Conservation (phyloP, 2,797 vertebrate species). For the Pangasius macronema region DNA sequence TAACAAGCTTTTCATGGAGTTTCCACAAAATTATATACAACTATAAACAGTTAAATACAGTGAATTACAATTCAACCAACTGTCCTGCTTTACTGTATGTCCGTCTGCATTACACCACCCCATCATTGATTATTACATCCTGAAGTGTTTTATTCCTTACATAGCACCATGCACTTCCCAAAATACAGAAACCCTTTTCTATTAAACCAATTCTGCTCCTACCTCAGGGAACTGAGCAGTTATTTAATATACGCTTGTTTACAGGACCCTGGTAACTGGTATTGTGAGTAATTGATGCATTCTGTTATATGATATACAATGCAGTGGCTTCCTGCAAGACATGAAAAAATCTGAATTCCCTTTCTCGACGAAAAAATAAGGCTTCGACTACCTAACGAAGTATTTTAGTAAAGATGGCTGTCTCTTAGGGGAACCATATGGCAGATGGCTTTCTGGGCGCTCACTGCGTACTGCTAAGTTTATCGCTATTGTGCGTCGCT, state of each 20-base stretch:
- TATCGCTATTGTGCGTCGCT: slow-evolving; percentile 17
- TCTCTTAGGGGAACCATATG: slow-evolving; percentile 26
- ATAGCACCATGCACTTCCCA: not conserved
- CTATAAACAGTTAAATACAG: not conserved
- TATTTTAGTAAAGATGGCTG: slow-evolving; percentile 32
- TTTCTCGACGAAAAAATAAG: too few species aligned
- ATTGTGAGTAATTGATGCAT: not conserved
- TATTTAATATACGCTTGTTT: not conserved
- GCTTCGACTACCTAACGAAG: too few species aligned
- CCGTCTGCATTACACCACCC: not conserved
- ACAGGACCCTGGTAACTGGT: not conserved
- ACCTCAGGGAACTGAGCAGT: not conserved
- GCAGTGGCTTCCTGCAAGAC: too few species aligned
- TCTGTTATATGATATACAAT: not conserved
- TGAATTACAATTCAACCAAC: not conserved
- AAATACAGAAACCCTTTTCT: not conserved
- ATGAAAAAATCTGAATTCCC: too few species aligned
- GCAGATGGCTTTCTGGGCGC: slow-evolving; percentile 29
- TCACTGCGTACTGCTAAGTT: slow-evolving; percentile 26
- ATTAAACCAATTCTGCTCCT: not conserved
- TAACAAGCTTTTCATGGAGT: not conserved
- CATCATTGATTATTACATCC: not conserved
- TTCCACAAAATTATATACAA: not conserved
- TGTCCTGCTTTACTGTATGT: too few species aligned
- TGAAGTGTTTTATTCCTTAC: not conserved